phyloP scores from a whole-genome alignment of 2,888 invertebrate genomes.

The Seira ritae region DNA sequence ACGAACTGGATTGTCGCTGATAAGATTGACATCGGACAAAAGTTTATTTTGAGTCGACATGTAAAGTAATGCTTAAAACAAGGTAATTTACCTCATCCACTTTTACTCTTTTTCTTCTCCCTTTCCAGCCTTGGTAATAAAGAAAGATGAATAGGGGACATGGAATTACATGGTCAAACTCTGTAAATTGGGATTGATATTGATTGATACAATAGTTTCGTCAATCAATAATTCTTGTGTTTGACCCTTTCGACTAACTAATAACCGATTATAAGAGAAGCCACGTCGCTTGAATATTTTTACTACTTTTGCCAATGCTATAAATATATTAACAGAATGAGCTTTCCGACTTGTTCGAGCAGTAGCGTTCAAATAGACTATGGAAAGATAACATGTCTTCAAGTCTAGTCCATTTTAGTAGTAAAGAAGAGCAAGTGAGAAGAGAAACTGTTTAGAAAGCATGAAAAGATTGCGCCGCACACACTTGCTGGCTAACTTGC shows the following conservation, averaged over 20 bases:
- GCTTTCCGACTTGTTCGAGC: too few relatives aligned
- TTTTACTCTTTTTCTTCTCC: neutral
- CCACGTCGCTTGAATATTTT: neutral
- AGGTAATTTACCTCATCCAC: neutral
- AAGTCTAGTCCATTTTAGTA: conserved; percentile 18
- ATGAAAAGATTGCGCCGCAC: conserved; percentile 10
- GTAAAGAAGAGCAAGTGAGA: too few relatives aligned
- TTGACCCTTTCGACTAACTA: neutral
- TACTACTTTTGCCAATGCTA: neutral
- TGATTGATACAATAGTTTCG: neutral
- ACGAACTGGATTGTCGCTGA: neutral
- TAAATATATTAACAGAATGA: neutral
- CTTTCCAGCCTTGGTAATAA: neutral
- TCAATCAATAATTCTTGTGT: neutral
- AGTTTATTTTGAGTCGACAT: conserved; percentile 1
- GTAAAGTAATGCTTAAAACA: neutral
- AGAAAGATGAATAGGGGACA: too few relatives aligned
- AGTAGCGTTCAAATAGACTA: neutral
- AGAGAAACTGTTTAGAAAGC: conserved; percentile 4
- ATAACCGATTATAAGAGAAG: too few relatives aligned
- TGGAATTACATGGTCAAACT: too few relatives aligned
- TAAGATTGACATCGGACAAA: neutral
- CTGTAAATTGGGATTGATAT: neutral
- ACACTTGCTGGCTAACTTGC: conserved; percentile 28
- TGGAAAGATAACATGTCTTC: conserved; percentile 1